These are phyloP conservation scores for Whitmania pigra DNA, from an alignment of 1,140 invertebrate species.

Conservation along the genomic window DNA sequence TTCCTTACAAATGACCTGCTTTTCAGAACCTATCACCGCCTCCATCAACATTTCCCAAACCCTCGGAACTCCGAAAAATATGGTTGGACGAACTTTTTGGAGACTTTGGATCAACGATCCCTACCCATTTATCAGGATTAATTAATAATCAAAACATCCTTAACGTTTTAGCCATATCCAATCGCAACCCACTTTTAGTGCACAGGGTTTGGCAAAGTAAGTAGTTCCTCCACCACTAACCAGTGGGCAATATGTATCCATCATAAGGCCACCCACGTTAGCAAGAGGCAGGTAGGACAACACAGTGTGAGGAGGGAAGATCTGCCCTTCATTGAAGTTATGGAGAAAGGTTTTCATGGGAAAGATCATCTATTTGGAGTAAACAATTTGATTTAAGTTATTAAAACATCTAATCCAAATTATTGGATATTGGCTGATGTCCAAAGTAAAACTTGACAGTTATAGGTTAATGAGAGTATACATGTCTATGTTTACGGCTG, in stretches of 20 bases:
- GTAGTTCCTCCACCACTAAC: conserved; percentile 48
- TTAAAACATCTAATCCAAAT: too few relatives aligned
- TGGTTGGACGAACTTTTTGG: conserved; percentile 58
- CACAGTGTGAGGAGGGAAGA: conserved; percentile 45
- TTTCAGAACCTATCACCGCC: background rate
- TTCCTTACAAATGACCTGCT: too few relatives aligned
- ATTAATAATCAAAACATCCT: background rate
- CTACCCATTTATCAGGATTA: conserved; percentile 31
- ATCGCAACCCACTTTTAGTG: conserved; percentile 52
- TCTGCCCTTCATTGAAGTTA: too few relatives aligned
- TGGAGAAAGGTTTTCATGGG: too few relatives aligned
- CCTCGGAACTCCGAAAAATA: conserved; percentile 66
- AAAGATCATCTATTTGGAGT: too few relatives aligned
- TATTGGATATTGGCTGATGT: too few relatives aligned
- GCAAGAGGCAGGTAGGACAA: conserved; percentile 74
- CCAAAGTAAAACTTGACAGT: too few relatives aligned
- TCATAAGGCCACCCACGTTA: conserved; percentile 72
- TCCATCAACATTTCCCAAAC: conserved; percentile 82
- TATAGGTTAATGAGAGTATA: too few relatives aligned
- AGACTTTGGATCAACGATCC: conserved; percentile 45
- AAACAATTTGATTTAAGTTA: too few relatives aligned
- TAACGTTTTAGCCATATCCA: background rate
- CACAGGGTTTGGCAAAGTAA: conserved; percentile 69
- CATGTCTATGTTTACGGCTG: too few relatives aligned
- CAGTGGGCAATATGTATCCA: conserved; percentile 63